These are phyloP conservation scores for Lepidurus arcticus DNA, from an alignment of 1,140 invertebrate species.

Conservation along the genomic window DNA sequence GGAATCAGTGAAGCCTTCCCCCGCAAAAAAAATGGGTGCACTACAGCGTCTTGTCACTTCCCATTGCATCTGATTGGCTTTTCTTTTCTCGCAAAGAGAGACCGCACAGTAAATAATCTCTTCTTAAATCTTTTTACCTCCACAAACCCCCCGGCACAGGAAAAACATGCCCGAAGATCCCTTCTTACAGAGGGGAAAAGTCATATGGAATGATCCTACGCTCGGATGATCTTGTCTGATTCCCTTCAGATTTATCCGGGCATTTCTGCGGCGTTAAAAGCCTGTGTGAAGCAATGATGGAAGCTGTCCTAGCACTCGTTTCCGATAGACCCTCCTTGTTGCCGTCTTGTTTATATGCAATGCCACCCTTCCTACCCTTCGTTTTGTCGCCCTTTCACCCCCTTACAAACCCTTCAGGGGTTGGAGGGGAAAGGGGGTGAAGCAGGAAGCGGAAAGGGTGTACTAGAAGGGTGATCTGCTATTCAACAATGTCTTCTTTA, in stretches of 20 bases:
- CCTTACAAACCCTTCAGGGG: neutral
- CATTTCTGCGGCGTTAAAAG: neutral
- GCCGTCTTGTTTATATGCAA: constrained; percentile 3
- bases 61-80: neutral
- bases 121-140: neutral
- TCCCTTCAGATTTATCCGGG: neutral
- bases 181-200: neutral
- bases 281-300: constrained; percentile 4
- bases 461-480: neutral
- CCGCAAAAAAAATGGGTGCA: neutral
- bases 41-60: neutral
- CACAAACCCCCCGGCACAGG: neutral
- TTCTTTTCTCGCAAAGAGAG: neutral
- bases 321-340: neutral
- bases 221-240: neutral
- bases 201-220: neutral
- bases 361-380: neutral
- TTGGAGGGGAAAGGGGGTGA: neutral
- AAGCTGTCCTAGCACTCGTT: neutral
- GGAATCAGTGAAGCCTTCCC: neutral
- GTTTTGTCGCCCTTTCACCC: neutral
- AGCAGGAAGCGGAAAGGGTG: neutral
- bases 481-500: neutral
- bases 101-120: neutral
- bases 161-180: neutral